A percentile compares a stretch with the other conserved stretches of the same genome.
Conservation (phyloP, 2,888 invertebrate genomes). For the Oscheius sp. region DNA sequence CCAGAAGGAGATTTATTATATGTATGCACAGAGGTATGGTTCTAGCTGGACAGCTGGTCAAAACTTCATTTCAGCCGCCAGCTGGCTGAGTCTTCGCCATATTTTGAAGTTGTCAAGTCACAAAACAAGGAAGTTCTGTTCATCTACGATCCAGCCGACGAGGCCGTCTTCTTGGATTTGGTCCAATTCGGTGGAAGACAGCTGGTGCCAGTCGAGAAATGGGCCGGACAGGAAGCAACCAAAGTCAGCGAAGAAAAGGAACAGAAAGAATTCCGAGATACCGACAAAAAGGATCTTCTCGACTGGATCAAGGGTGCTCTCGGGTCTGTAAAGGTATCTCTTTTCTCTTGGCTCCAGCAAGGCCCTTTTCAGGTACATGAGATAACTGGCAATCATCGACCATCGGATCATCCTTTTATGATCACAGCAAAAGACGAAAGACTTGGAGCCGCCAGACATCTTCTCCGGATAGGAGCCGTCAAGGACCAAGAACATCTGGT, state of each 20-base stretch:
- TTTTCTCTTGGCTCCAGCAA: background rate
- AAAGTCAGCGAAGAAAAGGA: conserved; percentile 71
- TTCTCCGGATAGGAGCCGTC: conserved; percentile 82
- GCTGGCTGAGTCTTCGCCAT: conserved; percentile 92
- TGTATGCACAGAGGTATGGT: conserved; percentile 89
- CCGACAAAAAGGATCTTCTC: conserved; percentile 84
- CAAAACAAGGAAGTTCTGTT: conserved; percentile 90
- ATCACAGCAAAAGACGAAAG: conserved; percentile 87
- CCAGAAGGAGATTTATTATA: conserved; percentile 88
- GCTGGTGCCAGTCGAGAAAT: conserved; percentile 91
- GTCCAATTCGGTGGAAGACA: conserved; percentile 85
- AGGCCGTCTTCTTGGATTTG: conserved; percentile 81
- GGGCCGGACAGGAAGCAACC: conserved; percentile 78
- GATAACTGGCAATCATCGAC: conserved; percentile 81
- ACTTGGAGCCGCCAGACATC: conserved; percentile 95
- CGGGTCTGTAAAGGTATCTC: conserved; percentile 78
- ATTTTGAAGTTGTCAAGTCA: conserved; percentile 90
- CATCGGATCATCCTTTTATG: conserved; percentile 87
- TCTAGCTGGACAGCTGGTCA: background rate
- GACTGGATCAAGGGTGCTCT: conserved; percentile 84
- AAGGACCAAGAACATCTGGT: conserved; percentile 80
- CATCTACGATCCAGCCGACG: conserved; percentile 96
- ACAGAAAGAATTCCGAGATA: conserved; percentile 80
- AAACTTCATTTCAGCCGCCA: conserved; percentile 81
- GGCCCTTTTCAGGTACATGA: conserved; percentile 40